phyloP scores from a whole-genome alignment of 2,888 invertebrate species.

The Mythimna impura region DNA sequence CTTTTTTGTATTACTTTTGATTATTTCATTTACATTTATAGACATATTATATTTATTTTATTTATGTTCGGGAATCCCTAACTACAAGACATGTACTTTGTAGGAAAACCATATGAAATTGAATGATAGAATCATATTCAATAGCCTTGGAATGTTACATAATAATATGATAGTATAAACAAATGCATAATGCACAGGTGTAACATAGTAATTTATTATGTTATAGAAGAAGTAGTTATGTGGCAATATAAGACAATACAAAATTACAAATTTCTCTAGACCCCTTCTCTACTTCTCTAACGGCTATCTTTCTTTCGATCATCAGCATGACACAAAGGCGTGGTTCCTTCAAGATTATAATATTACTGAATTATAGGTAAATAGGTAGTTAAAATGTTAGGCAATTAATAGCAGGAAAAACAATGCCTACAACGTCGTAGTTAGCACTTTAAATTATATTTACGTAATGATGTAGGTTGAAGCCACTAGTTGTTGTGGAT shows the following conservation, averaged over 20 bases:
- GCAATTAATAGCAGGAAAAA: conserved; percentile 42
- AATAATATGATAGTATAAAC: background rate
- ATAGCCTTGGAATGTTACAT: background rate
- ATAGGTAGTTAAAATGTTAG: conserved; percentile 13
- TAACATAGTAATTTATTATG: background rate
- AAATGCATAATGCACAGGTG: background rate
- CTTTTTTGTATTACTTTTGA: too few relatives aligned
- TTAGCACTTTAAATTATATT: conserved; percentile 37
- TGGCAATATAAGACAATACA: too few relatives aligned
- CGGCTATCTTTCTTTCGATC: background rate
- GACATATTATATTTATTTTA: conserved; percentile 3
- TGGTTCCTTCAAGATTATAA: conserved; percentile 8
- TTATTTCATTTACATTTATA: conserved; percentile 23
- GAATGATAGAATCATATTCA: conserved; percentile 5
- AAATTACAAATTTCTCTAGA: background rate
- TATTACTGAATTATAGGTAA: conserved; percentile 6
- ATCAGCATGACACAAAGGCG: background rate
- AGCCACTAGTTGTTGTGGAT: conserved; percentile 44
- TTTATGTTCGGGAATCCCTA: conserved; percentile 47
- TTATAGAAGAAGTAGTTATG: conserved; percentile 1
- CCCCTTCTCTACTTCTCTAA: too few relatives aligned
- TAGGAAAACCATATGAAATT: conserved; percentile 51
- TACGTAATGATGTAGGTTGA: conserved; percentile 56
- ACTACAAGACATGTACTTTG: conserved; percentile 19
- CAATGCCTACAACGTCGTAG: conserved; percentile 27